phyloP scores from a whole-genome alignment of 2,113 vertebrate species.

The Nannospalax galili region DNA sequence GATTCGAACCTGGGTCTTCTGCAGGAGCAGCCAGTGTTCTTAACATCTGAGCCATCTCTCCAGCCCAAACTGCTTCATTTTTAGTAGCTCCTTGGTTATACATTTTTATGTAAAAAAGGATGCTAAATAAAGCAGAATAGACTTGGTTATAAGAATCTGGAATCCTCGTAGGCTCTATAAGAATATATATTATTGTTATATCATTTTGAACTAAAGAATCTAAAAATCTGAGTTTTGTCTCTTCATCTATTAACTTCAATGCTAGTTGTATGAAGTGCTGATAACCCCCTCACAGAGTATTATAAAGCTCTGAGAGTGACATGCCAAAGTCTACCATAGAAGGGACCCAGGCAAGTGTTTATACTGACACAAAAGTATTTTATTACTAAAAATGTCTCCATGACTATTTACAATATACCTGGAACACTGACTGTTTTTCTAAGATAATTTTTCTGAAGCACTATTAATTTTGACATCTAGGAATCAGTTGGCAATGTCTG shows the following conservation, averaged over 20 bases:
- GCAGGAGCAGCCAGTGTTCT: no score
- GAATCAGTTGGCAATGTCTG: neutral
- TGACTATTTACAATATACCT: neutral
- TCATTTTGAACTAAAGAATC: neutral
- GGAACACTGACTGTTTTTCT: neutral
- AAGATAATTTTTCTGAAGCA: neutral
- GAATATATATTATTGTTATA: neutral
- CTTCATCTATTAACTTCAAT: constrained; percentile 18
- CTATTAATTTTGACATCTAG: neutral
- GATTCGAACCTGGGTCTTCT: no score
- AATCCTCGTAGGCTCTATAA: neutral
- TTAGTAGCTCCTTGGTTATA: neutral
- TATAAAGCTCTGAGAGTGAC: neutral
- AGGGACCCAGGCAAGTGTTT: neutral
- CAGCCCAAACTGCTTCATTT: no score
- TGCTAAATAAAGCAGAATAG: neutral
- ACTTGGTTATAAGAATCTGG: neutral
- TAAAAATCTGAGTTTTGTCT: neutral
- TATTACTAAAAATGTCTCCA: constrained; percentile 13
- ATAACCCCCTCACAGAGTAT: neutral
- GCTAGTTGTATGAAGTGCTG: neutral
- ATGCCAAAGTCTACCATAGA: neutral
- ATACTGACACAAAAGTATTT: neutral
- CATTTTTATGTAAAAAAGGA: neutral
- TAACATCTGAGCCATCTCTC: no score